Base-by-base conservation (phyloP, 2,113 vertebrate genomes). In the Solea senegalensis region DNA sequence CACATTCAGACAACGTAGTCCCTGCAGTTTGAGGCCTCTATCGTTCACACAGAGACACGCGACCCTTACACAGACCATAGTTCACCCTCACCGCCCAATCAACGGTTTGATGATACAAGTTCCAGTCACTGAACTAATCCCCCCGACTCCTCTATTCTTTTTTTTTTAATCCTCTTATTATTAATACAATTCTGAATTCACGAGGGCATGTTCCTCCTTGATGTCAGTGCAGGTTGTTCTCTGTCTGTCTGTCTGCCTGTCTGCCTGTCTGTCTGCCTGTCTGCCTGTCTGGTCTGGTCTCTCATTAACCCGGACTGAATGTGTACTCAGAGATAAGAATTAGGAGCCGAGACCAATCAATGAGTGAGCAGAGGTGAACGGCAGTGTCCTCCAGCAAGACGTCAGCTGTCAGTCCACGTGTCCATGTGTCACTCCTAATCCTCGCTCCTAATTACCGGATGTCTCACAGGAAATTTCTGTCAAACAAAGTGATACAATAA, bases 61-160 rank as follows among this genome's bases (percentile, higher is more conserved):
- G 72, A 59, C 58, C 74, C 67, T 74, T 63, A 75, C 74, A 64
- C 67, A 73, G 74, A 81, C 84, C 72, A 56, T 65, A 74, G 57
- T 84, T 84, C 76, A 51, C 60, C 82, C 66, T 71, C 54, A 67
- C 74, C 52, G 41, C 70, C 50, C 70, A 15, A 16, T 15, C 58
- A 69, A 26, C 34, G 65, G 56, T 65, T 65, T 82, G 51, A 78
- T 67, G 74, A 86, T 76, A 67, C 74, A 77, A 78, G 82, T 81
- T 86, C 56, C 78, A 85, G 83, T 80, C 14, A 1, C 13, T 85
- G 74, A 83, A 58, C 82, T 80, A 89, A 90, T 88, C 87, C 78
- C 78, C 34, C 27, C 74, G 21, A 73, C 69, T 81, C 71, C 58
- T 76, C 55, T 76, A 55, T 55, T 81, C 63, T 58, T 67, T 65